Base-by-base conservation (phyloP, 2,797 vertebrate species). In the Sternotherus odoratus region DNA sequence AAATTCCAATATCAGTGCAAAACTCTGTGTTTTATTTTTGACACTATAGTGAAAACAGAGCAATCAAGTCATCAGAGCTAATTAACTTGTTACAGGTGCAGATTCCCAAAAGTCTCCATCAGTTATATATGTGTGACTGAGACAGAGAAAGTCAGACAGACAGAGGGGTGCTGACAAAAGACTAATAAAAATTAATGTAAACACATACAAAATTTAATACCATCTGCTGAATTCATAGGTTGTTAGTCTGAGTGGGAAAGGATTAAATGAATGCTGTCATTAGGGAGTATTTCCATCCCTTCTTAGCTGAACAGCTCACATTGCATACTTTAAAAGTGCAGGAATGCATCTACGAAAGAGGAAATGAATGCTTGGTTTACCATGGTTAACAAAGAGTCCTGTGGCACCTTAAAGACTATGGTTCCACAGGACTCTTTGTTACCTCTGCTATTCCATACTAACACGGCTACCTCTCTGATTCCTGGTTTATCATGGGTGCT, bases 211-310 rank as follows among this genome's bases (percentile, higher is more conserved):
- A 39, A 39, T 39, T 10, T 39, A 39, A 69, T 43, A 6, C 8
- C 26, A 24, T 33, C 8, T 1, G 21, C 33, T 66, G 39, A 8
- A 33, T 75, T 89, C 66, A 23, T 23, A 39, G n/a, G 21, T 69
- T 69, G 66, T 69, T 69, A 69, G 83, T 82, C 48, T 91, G 60
- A 77, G 24, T 48, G 28, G 77, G 30, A 77, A 86, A 95, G 90
- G 7, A 21, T 3, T 81, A 82, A 87, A 86, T 51, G 83, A 83
- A 79, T 50, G 57, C 48, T 87, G 21, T 4, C 39, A 83, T 33
- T 46, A 36, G 6, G 6, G 9, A 82, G 12, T 24, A n/a, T 28
- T 33, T 92, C 9, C 0, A 39, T 92, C 7, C 15, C 11, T 87
- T 82, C 46, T 77, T 88, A 82, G 19, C 28, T 79, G 60, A 92